phyloP scores from a whole-genome alignment of 2,888 invertebrate genomes.

The Lissocephala sabroskyi region DNA sequence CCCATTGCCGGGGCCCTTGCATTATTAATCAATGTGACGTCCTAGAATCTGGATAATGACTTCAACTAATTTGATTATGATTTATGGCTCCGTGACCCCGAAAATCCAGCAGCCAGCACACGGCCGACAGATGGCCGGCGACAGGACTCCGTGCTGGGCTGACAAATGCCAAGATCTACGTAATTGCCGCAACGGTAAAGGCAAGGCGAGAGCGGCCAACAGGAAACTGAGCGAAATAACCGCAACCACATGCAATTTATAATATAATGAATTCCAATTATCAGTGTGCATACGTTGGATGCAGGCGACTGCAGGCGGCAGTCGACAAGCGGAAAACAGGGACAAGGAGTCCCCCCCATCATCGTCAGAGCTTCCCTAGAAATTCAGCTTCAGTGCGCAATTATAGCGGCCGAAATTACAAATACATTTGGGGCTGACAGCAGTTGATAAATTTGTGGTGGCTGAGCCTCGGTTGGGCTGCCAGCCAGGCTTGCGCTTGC shows the following conservation, averaged over 20 bases:
- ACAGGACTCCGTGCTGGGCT: not conserved
- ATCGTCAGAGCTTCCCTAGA: too few species aligned
- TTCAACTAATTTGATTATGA: conserved; percentile 56
- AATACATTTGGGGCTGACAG: too few species aligned
- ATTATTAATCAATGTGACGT: conserved; percentile 58
- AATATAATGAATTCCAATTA: conserved; percentile 30
- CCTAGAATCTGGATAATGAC: not conserved
- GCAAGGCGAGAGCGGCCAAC: not conserved
- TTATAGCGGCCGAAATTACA: too few species aligned
- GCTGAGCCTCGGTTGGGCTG: too few species aligned
- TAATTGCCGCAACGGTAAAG: not conserved
- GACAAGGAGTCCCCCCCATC: too few species aligned
- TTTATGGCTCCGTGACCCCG: conserved; percentile 29
- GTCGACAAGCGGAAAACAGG: too few species aligned
- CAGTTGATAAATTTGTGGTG: too few species aligned
- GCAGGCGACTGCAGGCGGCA: too few species aligned
- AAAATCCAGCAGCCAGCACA: conserved; percentile 18
- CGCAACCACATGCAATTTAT: not conserved
- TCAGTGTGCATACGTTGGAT: conserved; percentile 1
- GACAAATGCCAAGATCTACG: not conserved
- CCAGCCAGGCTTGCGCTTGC: too few species aligned
- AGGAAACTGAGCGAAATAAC: not conserved
- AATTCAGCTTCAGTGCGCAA: too few species aligned
- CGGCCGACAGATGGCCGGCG: too few species aligned
- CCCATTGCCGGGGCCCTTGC: too few species aligned